Conservation (phyloP, 2,888 invertebrate genomes). For the Biston stratarius region DNA sequence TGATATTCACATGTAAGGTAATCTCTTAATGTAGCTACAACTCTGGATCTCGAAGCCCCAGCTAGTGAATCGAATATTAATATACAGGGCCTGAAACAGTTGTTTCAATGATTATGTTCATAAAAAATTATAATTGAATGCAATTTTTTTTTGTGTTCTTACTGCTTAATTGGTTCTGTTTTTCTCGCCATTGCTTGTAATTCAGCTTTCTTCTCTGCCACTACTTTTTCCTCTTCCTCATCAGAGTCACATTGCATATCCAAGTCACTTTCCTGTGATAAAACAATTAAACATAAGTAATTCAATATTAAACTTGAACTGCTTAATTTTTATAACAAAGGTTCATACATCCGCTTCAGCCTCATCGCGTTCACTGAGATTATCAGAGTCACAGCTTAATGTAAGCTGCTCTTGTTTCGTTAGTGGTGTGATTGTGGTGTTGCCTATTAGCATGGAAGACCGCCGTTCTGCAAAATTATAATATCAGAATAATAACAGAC, state of each 20-base stretch:
- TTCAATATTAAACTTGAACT: neutral
- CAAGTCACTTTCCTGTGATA: slow-evolving; percentile 81
- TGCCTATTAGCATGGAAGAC: slow-evolving; percentile 89
- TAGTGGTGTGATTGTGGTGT: slow-evolving; percentile 87
- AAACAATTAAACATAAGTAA: slow-evolving; percentile 21
- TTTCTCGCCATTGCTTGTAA: slow-evolving; percentile 54
- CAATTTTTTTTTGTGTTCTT: slow-evolving; percentile 57
- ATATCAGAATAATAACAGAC: slow-evolving; percentile 39
- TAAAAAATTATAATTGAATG: slow-evolving; percentile 20
- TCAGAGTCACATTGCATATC: slow-evolving; percentile 85
- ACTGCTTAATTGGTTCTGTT: slow-evolving; percentile 89
- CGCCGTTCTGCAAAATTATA: slow-evolving; percentile 69
- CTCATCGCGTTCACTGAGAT: slow-evolving; percentile 91
- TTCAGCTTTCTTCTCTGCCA: slow-evolving; percentile 73
- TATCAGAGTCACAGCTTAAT: slow-evolving; percentile 89
- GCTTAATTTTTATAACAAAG: neutral
- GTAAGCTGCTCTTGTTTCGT: slow-evolving; percentile 85
- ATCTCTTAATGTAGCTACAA: slow-evolving; percentile 96
- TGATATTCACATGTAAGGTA: slow-evolving; percentile 95
- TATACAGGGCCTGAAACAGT: slow-evolving; percentile 93
- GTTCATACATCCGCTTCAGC: slow-evolving; percentile 90
- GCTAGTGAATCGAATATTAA: slow-evolving; percentile 98
- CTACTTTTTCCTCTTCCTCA: slow-evolving; percentile 71
- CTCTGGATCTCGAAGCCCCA: slow-evolving; percentile 92
- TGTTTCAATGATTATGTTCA: neutral